Conservation (phyloP, 2,888 invertebrate genomes). For the Chloromyia formosa region DNA sequence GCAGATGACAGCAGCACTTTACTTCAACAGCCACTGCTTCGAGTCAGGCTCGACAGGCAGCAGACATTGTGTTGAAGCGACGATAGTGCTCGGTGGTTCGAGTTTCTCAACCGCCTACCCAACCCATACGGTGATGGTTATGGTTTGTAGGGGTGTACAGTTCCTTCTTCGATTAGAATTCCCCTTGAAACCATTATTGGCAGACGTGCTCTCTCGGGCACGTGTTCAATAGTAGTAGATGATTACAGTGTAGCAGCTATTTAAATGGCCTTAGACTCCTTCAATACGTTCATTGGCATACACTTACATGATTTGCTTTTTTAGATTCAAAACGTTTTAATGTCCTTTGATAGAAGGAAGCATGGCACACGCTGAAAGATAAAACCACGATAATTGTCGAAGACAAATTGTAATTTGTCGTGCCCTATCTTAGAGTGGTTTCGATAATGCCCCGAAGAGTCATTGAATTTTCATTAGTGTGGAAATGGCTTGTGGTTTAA, state of each 20-base stretch:
- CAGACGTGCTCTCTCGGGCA: constrained; percentile 28
- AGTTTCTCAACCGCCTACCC: not conserved
- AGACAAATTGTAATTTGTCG: constrained; percentile 15
- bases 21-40: constrained; percentile 12
- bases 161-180: not conserved
- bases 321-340: constrained; percentile 5
- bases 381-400: constrained; percentile 21
- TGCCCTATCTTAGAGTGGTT: not conserved
- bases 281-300: constrained; percentile 18
- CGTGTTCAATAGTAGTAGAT: constrained; percentile 18
- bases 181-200: constrained; percentile 29
- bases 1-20: constrained; percentile 36
- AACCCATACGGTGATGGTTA: too few relatives aligned
- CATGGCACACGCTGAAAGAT: constrained; percentile 19
- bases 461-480: not conserved
- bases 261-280: constrained; percentile 23
- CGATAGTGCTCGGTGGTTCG: not conserved
- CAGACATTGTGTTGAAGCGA: too few relatives aligned
- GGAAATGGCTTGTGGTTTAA: too few relatives aligned
- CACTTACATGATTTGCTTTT: constrained; percentile 16
- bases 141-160: not conserved
- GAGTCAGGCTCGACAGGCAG: not conserved
- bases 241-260: constrained; percentile 7
- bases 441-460: not conserved
- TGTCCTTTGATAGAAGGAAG: constrained; percentile 11